A percentile compares a stretch with the other conserved stretches of the same genome.
phyloP scores from a whole-genome alignment of 1,140 invertebrate species.

The Helicoverpa armigera region DNA sequence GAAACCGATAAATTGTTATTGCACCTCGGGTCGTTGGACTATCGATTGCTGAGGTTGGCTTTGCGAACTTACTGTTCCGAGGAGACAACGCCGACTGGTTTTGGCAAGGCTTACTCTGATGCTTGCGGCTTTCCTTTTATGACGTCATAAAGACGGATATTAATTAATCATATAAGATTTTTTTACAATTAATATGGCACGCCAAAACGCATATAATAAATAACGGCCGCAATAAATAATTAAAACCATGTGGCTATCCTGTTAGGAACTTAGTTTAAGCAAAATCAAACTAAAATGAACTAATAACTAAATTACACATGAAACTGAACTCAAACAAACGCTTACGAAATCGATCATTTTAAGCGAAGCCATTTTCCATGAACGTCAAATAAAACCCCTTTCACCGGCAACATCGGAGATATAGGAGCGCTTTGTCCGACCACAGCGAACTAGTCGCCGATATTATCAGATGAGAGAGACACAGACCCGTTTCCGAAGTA shows the following conservation, averaged over 20 bases:
- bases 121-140: constrained; percentile 1
- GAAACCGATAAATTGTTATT: constrained; percentile 61
- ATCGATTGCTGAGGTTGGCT: constrained; percentile 65
- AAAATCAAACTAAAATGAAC: no score
- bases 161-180: no score
- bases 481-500: constrained; percentile 32
- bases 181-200: no score
- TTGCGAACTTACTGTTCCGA: constrained; percentile 21
- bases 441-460: constrained; percentile 33
- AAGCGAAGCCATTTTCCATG: background rate
- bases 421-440: constrained; percentile 42
- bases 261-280: no score
- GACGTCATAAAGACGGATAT: no score
- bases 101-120: constrained; percentile 25
- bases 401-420: constrained; percentile 42
- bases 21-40: constrained; percentile 68
- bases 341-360: constrained; percentile 17
- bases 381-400: constrained; percentile 44
- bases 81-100: constrained; percentile 14
- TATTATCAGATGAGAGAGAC: constrained; percentile 39
- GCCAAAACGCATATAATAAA: no score
- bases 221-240: no score
- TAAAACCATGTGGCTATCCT: no score
- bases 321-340: background rate
- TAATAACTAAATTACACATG: no score